Base-by-base conservation (phyloP, 2,113 vertebrate genomes). In the Pseudopodoces humilis region DNA sequence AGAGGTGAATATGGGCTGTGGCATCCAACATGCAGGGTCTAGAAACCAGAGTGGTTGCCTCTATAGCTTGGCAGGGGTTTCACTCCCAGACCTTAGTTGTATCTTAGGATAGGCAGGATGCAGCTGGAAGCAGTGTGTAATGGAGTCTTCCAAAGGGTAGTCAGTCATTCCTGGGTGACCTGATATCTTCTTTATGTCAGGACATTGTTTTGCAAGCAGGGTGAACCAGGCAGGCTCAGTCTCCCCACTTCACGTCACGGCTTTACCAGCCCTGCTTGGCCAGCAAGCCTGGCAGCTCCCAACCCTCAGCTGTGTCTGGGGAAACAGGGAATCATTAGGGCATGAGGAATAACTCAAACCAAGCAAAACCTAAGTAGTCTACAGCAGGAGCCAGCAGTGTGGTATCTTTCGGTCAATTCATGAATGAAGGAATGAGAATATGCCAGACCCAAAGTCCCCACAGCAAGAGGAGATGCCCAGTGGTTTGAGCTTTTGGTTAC, bases 331-430 rank as follows among this genome's bases (percentile, higher is more conserved):
- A 18, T 39, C 65, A 76, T 30, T 68, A 41, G 33, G 35, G 22
- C 55, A 59, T n/a, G n/a, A 65, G 49, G 12, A 39, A 20, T 33
- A 74, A 58, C 68, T 90, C 35, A 79, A 56, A 70, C 25, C 60
- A 78, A 78, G 60, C 31, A 67, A 65, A 86, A 77, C 10, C 41
- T 41, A 53, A 53, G 43, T 10, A 56, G 53, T 74, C n/a, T 58
- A 10, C 28, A 60, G 50, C 46, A 62, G 55, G 41, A 86, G 28
- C 25, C 53, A 67, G 28, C 31, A 39, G 35, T 21, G 19, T 30
- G 27, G 62, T 53, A 72, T 12, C 13, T 62, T 53, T 88, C 0
- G 0, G 18, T 60, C 20, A 39, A 18, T 25, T 62, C 0, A 0
- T 63, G 39, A 78, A 21, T 0, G 0, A 62, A 86, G 35, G 35